phyloP scores from a whole-genome alignment of 1,140 invertebrate species.

The Heterodera schachtii region DNA sequence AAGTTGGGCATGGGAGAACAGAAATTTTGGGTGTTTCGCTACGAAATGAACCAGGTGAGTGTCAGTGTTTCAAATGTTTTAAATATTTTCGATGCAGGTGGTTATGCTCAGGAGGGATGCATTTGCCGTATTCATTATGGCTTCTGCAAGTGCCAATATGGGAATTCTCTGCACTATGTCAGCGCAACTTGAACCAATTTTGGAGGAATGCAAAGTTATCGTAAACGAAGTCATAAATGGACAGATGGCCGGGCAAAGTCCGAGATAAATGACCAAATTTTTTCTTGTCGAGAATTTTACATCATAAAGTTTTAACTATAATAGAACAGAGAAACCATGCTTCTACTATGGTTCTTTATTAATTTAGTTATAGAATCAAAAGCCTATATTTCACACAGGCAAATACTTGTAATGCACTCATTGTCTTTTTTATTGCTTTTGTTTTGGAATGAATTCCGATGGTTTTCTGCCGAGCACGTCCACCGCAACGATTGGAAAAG shows the following conservation, averaged over 20 bases:
- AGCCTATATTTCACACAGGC: too few relatives aligned
- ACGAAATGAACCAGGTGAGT: constrained; percentile 37
- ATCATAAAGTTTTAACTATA: too few relatives aligned
- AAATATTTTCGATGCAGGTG: constrained; percentile 14
- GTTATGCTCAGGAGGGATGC: constrained; percentile 46
- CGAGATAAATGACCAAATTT: not conserved
- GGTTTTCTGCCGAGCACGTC: not conserved
- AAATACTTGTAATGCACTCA: too few relatives aligned
- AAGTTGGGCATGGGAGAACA: constrained; percentile 55
- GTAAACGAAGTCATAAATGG: constrained; percentile 35
- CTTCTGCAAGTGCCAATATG: constrained; percentile 52
- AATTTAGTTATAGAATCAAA: too few relatives aligned
- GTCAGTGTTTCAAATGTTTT: too few relatives aligned
- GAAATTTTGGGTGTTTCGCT: constrained; percentile 51
- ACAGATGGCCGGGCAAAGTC: constrained; percentile 19
- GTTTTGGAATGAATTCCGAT: not conserved
- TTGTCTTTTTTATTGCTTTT: not conserved
- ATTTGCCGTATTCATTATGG: constrained; percentile 52
- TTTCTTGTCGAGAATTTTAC: not conserved
- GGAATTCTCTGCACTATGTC: constrained; percentile 44
- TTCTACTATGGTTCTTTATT: too few relatives aligned
- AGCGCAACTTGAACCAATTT: constrained; percentile 36
- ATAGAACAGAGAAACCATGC: too few relatives aligned
- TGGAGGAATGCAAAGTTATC: constrained; percentile 46
- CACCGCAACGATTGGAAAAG: not conserved